These are phyloP conservation scores for Allacma fusca DNA, from an alignment of 2,888 invertebrate genomes.

Conservation along the genomic window DNA sequence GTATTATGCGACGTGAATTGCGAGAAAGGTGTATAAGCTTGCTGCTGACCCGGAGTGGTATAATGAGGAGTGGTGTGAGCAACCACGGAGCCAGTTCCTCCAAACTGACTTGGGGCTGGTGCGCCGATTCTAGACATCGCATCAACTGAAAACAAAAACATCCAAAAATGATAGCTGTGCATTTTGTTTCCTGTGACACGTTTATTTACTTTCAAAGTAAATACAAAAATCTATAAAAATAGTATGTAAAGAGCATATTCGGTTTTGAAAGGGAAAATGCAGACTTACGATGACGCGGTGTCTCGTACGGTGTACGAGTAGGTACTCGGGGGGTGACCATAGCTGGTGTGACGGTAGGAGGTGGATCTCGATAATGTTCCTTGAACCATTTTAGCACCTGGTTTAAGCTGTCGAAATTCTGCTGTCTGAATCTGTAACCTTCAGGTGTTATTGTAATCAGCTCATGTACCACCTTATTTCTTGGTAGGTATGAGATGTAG, in stretches of 20 bases:
- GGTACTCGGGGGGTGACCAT: conserved; percentile 52
- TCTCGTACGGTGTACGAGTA: conserved; percentile 58
- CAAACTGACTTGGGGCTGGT: conserved; percentile 55
- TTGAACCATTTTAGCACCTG: conserved; percentile 95
- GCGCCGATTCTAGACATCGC: conserved; percentile 56
- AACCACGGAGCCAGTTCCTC: conserved; percentile 51
- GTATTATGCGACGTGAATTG: conserved; percentile 56
- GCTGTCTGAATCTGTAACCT: conserved; percentile 88
- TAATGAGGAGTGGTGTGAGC: conserved; percentile 56
- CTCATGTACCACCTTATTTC: conserved; percentile 85
- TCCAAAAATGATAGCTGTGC: no score
- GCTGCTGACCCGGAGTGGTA: conserved; percentile 58
- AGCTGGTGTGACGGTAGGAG: conserved; percentile 48
- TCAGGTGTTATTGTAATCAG: conserved; percentile 90
- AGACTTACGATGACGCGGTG: conserved; percentile 50
- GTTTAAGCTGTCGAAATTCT: conserved; percentile 83
- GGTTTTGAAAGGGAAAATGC: no score
- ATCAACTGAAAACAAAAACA: no score
- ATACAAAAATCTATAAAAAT: no score
- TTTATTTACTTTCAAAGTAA: no score
- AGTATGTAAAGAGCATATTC: no score
- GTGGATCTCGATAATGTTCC: conserved; percentile 78
- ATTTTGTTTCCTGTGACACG: no score
- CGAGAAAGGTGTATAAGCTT: conserved; percentile 60
- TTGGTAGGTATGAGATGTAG: conserved; percentile 89